Evolutionary conservation across 2,797 vertebrate genomes (phyloP), one percentile per base, ranked within the genome.

Genomic region (Chelon labrosus): DNA sequence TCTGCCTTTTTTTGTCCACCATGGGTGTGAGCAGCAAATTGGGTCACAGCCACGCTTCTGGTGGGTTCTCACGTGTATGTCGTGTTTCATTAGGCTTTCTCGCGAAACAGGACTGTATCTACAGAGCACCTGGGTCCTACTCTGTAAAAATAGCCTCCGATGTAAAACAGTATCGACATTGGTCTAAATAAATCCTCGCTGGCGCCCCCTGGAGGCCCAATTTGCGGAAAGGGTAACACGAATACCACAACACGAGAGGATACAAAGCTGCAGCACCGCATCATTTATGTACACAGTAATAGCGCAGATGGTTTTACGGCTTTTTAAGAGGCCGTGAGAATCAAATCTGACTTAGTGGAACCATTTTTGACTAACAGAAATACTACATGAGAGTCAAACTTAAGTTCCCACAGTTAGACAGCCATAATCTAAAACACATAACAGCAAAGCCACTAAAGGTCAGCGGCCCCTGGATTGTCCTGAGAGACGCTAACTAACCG

Each of bases 41-140:
- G 27, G 72, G 62, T 82, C 77, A 79, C 61, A 56, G 62, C 60
- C 20, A 20, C 47, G 63, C 69, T 77, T 75, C 49, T 71, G 59
- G 65, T 81, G 67, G 63, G 20, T 77, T 76, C 25, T 51, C 65
- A 79, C 50, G 51, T 44, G 52, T 80, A 72, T 59, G 63, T 82
- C 65, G 55, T 67, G 73, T 72, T 83, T 82, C 66, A 80, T 75
- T 67, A 74, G 49, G n/a, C 47, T 60, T 35, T 53, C 42, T 56
- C 17, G 9, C 16, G 44, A 9, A 46, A 49, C 17, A 13, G 42
- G 57, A 62, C 25, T 54, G 61, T 19, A 75, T 57, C 47, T 38
- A 68, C 20, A 25, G 55, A 74, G 35, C 83, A 85, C 63, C 71
- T 78, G 67, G 65, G 65, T 75, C 57, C 47, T 41, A 52, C 25